Percentiles rank a stretch among this genome's conserved stretches.
phyloP scores from a whole-genome alignment of 2,113 vertebrate species.

The Aythya baeri region DNA sequence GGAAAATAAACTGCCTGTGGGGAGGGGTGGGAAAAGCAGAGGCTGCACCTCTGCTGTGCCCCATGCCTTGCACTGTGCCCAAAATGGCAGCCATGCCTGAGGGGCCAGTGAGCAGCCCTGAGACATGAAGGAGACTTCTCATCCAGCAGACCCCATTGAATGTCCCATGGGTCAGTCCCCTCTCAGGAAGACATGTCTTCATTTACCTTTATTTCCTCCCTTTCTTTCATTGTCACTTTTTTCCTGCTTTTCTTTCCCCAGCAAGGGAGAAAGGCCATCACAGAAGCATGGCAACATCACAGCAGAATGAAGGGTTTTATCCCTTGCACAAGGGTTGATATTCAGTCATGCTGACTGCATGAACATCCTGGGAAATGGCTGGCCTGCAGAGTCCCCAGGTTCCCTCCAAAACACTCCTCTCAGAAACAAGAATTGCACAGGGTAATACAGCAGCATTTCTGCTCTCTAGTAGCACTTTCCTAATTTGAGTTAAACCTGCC shows the following conservation, averaged over 20 bases:
- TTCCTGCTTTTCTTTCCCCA: not conserved
- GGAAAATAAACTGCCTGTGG: not conserved
- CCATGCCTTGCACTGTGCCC: not conserved
- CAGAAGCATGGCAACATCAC: not conserved
- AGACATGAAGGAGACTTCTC: not conserved
- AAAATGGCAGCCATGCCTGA: accelerated
- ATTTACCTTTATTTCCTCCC: not conserved
- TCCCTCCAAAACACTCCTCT: not conserved
- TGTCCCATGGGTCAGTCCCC: not conserved
- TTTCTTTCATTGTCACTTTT: not conserved
- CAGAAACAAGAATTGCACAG: accelerated
- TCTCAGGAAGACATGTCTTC: not conserved
- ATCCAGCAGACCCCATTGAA: not conserved
- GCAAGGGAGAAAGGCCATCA: not conserved
- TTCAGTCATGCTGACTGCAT: not conserved
- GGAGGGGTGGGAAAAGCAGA: not conserved
- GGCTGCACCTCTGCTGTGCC: accelerated
- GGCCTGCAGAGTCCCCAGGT: accelerated
- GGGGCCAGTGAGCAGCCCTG: not conserved
- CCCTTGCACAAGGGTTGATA: not conserved
- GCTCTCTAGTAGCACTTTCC: not conserved
- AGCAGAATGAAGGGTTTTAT: not conserved
- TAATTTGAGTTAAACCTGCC: not conserved
- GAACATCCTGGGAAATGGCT: not conserved
- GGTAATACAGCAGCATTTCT: not conserved